Evolutionary conservation across 2,888 invertebrate genomes (phyloP).

Genomic region (Emmelina monodactyla): DNA sequence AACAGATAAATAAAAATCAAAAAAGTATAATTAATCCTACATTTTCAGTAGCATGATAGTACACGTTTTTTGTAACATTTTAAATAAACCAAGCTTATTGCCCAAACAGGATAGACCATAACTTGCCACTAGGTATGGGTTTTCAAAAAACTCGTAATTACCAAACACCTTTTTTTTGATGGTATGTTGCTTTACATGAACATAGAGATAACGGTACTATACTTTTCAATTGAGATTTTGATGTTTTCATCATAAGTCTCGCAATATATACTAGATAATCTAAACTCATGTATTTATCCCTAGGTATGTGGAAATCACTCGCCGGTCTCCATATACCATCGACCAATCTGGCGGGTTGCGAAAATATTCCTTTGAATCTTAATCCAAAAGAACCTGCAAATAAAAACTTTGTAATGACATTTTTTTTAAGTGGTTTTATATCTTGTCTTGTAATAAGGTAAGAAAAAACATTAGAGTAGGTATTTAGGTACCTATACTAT

Average conservation of each 20-base stretch:
- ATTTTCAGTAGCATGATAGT: no score
- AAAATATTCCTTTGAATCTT: conserved; percentile 58
- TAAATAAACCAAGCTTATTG: no score
- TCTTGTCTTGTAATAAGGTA: no score
- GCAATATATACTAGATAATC: conserved; percentile 41
- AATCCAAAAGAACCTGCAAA: conserved; percentile 61
- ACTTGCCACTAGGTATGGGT: no score
- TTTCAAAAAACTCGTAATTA: conserved; percentile 16
- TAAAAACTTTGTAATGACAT: no score
- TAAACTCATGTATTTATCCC: conserved; percentile 38
- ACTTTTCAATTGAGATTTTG: conserved; percentile 28
- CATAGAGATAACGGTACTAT: conserved; percentile 28
- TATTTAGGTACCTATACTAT: no score
- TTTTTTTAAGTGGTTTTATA: no score
- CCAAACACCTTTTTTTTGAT: conserved; percentile 23
- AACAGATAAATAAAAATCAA: no score
- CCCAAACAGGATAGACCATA: no score
- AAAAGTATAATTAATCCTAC: no score
- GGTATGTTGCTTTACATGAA: conserved; percentile 24
- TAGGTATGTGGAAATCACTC: conserved; percentile 32
- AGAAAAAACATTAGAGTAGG: no score
- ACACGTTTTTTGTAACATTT: no score
- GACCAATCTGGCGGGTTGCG: conserved; percentile 59
- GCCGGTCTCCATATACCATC: conserved; percentile 54
- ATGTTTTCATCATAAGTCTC: conserved; percentile 25